Conservation (phyloP, 2,888 invertebrate genomes). For the Pseudeuparius sepicola region DNA sequence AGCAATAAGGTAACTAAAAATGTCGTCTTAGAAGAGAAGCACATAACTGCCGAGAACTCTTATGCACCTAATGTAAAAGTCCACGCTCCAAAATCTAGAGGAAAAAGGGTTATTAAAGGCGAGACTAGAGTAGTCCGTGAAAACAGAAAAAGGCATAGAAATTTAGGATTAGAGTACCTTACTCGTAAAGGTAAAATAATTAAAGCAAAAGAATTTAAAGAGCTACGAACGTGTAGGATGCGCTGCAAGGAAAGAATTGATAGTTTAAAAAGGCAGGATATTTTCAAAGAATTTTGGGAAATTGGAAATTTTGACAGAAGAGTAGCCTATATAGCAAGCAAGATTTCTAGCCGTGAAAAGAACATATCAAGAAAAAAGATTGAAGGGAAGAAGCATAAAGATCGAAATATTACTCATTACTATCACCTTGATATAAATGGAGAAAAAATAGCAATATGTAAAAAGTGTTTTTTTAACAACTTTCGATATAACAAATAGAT, state of each 20-base stretch:
- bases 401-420: slow-evolving; percentile 1
- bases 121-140: slow-evolving; percentile 5
- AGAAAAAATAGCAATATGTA: slow-evolving; percentile 7
- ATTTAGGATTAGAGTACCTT: slow-evolving; percentile 5
- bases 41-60: too few species aligned
- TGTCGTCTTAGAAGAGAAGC: too few species aligned
- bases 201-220: neutral
- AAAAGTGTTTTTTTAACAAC: slow-evolving; percentile 7
- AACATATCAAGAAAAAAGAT: slow-evolving; percentile 3
- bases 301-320: slow-evolving; percentile 5
- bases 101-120: too few species aligned
- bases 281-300: slow-evolving; percentile 9
- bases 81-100: too few species aligned
- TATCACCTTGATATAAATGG: slow-evolving; percentile 4
- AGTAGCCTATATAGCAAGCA: slow-evolving; percentile 5
- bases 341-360: slow-evolving; percentile 7
- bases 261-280: neutral
- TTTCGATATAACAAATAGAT: slow-evolving; percentile 9
- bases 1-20: too few species aligned
- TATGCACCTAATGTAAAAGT: too few species aligned
- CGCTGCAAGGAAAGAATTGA: slow-evolving; percentile 4
- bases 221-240: neutral
- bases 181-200: slow-evolving; percentile 6
- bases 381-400: slow-evolving; percentile 2
- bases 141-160: slow-evolving; percentile 2